Evolutionary conservation across 2,113 vertebrate genomes (phyloP).

Genomic region (Coptodon bakossiorum): DNA sequence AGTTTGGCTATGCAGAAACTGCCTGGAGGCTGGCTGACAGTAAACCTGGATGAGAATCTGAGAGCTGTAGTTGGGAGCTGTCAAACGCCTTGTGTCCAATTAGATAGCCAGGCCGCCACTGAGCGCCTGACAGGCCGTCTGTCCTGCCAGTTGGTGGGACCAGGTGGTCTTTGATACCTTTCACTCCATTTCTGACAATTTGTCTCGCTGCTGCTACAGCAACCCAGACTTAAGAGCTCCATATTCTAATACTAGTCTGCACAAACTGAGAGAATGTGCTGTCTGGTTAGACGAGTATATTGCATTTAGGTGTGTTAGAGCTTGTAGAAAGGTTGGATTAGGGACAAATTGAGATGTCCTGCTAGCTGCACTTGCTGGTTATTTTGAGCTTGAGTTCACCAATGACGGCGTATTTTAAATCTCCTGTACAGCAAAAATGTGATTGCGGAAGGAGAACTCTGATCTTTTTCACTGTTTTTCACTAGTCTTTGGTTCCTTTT

Average conservation of each 20-base stretch:
- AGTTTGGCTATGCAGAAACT: background rate
- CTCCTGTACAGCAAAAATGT: background rate
- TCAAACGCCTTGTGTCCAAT: constrained; percentile 58
- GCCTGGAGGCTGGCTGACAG: constrained; percentile 3
- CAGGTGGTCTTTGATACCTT: constrained; percentile 57
- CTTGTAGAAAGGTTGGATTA: background rate
- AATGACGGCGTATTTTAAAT: background rate
- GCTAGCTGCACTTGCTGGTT: background rate
- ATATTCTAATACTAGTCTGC: background rate
- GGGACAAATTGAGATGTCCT: background rate
- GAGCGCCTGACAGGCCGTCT: constrained; percentile 48
- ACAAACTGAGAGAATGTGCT: background rate
- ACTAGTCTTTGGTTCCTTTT: background rate
- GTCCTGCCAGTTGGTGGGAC: constrained; percentile 41
- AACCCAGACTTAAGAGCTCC: background rate
- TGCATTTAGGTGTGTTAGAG: background rate
- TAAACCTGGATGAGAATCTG: constrained; percentile 14
- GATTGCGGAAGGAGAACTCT: background rate
- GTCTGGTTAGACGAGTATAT: background rate
- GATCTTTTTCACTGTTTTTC: background rate
- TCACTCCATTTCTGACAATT: constrained; percentile 25
- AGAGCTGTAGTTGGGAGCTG: constrained; percentile 32
- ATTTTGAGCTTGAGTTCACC: background rate
- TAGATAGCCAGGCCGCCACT: constrained; percentile 14
- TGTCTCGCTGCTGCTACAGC: background rate